Evolutionary conservation across 2,113 vertebrate species (phyloP).

Genomic region (Scomber japonicus): DNA sequence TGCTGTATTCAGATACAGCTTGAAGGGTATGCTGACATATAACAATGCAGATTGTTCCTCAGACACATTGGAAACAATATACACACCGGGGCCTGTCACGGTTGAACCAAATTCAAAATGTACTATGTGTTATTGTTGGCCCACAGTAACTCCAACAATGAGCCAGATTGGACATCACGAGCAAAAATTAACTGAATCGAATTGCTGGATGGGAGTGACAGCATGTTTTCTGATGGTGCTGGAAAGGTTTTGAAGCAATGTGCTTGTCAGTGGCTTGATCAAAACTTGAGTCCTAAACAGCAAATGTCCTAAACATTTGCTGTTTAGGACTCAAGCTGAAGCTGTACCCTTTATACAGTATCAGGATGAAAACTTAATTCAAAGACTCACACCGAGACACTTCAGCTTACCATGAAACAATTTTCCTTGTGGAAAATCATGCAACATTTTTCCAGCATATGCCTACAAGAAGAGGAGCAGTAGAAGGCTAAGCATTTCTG

Average conservation of each 20-base stretch:
- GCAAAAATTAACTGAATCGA: not conserved
- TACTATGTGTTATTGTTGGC: conserved; percentile 19
- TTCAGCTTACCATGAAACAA: not conserved
- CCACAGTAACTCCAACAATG: not conserved
- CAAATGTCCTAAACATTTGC: not conserved
- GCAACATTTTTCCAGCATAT: not conserved
- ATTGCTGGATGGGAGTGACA: conserved; percentile 5
- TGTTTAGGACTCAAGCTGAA: conserved; percentile 4
- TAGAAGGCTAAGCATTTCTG: too few species aligned
- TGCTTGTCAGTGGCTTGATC: not conserved
- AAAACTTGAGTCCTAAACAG: too few species aligned
- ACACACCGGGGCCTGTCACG: not conserved
- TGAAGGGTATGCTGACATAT: conserved; percentile 1
- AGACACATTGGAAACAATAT: conserved; percentile 36
- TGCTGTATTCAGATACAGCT: conserved; percentile 36
- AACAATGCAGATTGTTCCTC: conserved; percentile 54
- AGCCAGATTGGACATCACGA: conserved; percentile 3
- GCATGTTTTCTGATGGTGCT: not conserved
- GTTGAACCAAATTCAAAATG: conserved; percentile 17
- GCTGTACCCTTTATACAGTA: not conserved
- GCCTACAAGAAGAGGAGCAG: not conserved
- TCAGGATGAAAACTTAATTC: conserved; percentile 11
- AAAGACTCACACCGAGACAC: not conserved
- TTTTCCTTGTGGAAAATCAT: conserved; percentile 4
- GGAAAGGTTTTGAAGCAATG: conserved; percentile 5